phyloP scores from a whole-genome alignment of 2,113 vertebrate genomes.

The Coturnix japonica region DNA sequence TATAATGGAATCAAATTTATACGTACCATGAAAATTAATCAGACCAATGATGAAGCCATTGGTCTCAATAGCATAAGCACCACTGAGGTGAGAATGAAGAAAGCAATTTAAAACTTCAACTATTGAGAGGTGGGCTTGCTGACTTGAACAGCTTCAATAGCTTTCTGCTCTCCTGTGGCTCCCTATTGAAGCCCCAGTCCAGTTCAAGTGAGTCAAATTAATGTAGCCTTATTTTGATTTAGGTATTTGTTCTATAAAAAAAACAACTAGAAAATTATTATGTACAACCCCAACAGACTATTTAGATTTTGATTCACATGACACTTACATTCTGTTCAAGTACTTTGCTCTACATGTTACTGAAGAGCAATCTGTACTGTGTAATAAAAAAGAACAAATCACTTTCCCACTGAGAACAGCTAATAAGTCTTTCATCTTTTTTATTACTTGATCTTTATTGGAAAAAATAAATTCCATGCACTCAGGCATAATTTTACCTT shows the following conservation, averaged over 20 bases:
- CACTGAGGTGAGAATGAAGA: neutral
- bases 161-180: neutral
- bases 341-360: neutral
- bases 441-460: slow-evolving; percentile 50
- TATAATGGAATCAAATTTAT: slow-evolving; percentile 18
- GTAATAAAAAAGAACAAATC: slow-evolving; percentile 53
- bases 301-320: slow-evolving; percentile 18
- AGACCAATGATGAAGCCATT: neutral
- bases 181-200: neutral
- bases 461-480: slow-evolving; percentile 43
- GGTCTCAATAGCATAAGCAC: neutral
- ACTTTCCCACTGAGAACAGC: slow-evolving; percentile 35
- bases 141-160: neutral
- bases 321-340: slow-evolving; percentile 27
- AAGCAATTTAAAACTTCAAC: neutral
- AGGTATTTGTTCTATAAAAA: neutral
- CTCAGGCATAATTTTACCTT: slow-evolving; percentile 47
- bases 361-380: neutral
- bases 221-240: slow-evolving; percentile 10
- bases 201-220: slow-evolving; percentile 3
- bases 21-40: slow-evolving; percentile 8
- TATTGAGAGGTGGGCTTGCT: neutral
- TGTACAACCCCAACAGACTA: neutral
- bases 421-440: slow-evolving; percentile 55
- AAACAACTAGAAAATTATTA: neutral